These are phyloP conservation scores for Asbolus verrucosus DNA, from an alignment of 1,140 invertebrate genomes.

Conservation along the genomic window DNA sequence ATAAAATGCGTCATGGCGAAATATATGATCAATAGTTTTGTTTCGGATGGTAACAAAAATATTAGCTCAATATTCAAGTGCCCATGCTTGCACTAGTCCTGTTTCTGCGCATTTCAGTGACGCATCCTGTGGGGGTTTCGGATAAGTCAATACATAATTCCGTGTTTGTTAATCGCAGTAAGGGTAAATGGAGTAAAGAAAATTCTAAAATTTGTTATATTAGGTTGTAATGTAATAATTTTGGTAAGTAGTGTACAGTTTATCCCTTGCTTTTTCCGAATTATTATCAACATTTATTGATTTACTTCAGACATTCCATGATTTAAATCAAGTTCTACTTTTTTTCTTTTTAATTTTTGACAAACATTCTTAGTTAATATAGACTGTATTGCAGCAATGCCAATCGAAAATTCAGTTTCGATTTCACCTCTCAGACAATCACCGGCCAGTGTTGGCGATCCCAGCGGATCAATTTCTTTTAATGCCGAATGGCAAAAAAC, in stretches of 20 bases:
- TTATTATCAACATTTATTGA: too few species aligned
- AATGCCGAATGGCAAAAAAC: conserved; percentile 58
- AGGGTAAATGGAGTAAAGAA: conserved; percentile 16
- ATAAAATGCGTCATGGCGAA: too few species aligned
- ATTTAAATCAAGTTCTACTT: too few species aligned
- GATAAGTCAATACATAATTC: conserved; percentile 34
- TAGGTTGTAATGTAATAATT: not conserved
- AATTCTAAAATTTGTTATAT: conserved; percentile 5
- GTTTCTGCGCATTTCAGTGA: conserved; percentile 24
- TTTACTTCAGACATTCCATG: too few species aligned
- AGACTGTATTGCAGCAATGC: too few species aligned
- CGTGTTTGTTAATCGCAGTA: conserved; percentile 12
- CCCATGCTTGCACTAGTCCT: not conserved
- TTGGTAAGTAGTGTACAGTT: too few species aligned
- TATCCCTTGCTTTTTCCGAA: too few species aligned
- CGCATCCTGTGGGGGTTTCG: conserved; percentile 32
- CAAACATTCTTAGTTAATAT: too few species aligned
- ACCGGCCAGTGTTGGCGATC: conserved; percentile 14
- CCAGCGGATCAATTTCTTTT: conserved; percentile 35
- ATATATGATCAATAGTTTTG: not conserved
- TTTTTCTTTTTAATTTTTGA: too few species aligned
- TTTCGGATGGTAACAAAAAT: not conserved
- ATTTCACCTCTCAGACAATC: conserved; percentile 28
- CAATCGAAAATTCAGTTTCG: conserved; percentile 22
- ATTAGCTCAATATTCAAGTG: conserved; percentile 3